Evolutionary conservation across 1,140 invertebrate genomes (phyloP).

Genomic region (Hirudo medicinalis): DNA sequence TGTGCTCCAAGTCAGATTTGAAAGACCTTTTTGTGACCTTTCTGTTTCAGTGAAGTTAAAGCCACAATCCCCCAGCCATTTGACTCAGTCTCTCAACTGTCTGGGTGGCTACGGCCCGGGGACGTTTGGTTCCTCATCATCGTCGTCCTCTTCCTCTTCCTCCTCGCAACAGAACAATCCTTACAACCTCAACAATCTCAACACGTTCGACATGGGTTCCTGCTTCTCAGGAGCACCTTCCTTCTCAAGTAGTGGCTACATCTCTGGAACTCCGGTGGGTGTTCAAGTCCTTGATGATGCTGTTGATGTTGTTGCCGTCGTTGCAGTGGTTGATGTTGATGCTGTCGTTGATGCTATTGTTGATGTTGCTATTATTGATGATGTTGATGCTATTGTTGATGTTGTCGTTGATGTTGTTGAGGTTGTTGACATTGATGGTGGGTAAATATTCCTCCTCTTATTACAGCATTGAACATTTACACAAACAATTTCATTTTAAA

Average conservation of each 20-base stretch:
- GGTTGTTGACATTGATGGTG: too few species aligned
- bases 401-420: too few species aligned
- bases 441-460: too few species aligned
- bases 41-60: not conserved
- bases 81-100: constrained; percentile 8
- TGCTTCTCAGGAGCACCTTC: not conserved
- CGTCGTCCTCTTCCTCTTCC: not conserved
- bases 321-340: not conserved
- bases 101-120: not conserved
- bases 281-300: not conserved
- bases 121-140: not conserved
- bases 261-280: not conserved
- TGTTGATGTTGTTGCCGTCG: not conserved
- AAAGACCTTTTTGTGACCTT: too few species aligned
- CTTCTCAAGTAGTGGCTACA: not conserved
- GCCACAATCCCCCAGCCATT: not conserved
- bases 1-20: too few species aligned
- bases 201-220: constrained; percentile 1
- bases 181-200: constrained; percentile 4
- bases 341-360: not conserved
- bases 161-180: not conserved
- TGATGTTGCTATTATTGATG: not conserved
- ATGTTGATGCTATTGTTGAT: not conserved
- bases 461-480: too few species aligned
- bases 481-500: too few species aligned